Conservation (phyloP, 2,113 vertebrate genomes). For the Tapirus terrestris region DNA sequence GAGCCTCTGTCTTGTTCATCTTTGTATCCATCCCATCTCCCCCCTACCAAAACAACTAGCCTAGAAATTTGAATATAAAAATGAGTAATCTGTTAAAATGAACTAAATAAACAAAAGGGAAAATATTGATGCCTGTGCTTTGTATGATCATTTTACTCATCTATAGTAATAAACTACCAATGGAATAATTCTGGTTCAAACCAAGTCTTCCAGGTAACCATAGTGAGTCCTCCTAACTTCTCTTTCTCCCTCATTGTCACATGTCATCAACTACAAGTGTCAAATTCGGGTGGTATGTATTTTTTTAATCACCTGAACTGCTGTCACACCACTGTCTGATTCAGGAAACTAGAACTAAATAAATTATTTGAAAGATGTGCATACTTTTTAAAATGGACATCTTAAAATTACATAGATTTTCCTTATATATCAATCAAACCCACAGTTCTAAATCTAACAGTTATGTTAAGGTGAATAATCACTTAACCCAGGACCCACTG, state of each 20-base stretch:
- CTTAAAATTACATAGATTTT: slow-evolving; percentile 30
- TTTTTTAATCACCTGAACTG: slow-evolving; percentile 1
- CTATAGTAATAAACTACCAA: not conserved
- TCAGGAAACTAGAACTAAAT: not conserved
- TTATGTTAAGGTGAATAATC: not conserved
- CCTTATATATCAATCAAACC: not conserved
- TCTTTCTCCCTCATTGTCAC: not conserved
- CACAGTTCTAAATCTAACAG: slow-evolving; percentile 5
- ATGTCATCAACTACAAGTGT: not conserved
- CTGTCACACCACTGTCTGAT: not conserved
- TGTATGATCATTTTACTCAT: not conserved
- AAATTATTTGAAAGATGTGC: not conserved
- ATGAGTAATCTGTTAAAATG: not conserved
- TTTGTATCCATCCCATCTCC: not conserved
- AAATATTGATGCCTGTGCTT: not conserved
- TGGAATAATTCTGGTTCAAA: slow-evolving; percentile 10
- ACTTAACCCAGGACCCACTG: not conserved
- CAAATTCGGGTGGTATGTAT: not conserved
- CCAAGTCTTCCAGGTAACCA: not conserved
- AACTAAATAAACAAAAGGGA: slow-evolving; percentile 6
- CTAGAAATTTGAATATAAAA: not conserved
- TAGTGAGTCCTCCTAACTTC: not conserved
- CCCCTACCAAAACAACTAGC: not conserved
- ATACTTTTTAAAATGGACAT: not conserved
- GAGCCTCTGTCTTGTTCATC: not conserved